Evolutionary conservation across 2,113 vertebrate genomes (phyloP), one percentile per base, ranked within the genome.

Genomic region (Sorex fumeus): DNA sequence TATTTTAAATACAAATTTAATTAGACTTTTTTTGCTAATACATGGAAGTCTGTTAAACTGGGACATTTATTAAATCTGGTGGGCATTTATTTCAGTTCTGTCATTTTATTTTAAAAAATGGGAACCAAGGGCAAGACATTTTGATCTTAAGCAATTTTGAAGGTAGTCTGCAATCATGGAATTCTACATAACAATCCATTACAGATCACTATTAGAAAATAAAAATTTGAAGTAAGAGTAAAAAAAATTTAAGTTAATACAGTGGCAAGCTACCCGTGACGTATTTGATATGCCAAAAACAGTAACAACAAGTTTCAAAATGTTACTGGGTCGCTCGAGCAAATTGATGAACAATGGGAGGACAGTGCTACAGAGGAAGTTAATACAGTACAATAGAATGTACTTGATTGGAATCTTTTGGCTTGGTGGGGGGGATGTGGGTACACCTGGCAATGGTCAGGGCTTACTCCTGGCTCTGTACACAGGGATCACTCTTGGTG

Each of bases 201-300:
- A 87, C 36, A 81, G 71, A 66, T 40, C 76, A 74, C 85, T 86
- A 78, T 79, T 93, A 28, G 16, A 67, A 89, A 91, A 50, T 57
- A 75, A 12, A 69, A 16, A 53, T 74, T 69, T 21, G 3, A 69
- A 36, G 11, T 76, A 81, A 87, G 36, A 91, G 18, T 69, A 91
- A 76, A 7, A 40, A 40, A 40, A 40, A 57, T 91, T n/a, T n/a
- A 70, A 64, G 1, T 32, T 69, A 86, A 64, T 28, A 28, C 16
- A 85, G 13, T 88, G n/a, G n/a, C n/a, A n/a, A n/a, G n/a, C n/a
- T n/a, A n/a, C n/a, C n/a, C n/a, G n/a, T n/a, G n/a, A n/a, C n/a
- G n/a, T n/a, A n/a, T n/a, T n/a, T n/a, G n/a, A n/a, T n/a, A n/a
- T n/a, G n/a, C n/a, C n/a, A n/a, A n/a, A n/a, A n/a, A n/a, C n/a